Conservation (phyloP, 2,888 invertebrate genomes). For the Sinohyriopsis cumingii region DNA sequence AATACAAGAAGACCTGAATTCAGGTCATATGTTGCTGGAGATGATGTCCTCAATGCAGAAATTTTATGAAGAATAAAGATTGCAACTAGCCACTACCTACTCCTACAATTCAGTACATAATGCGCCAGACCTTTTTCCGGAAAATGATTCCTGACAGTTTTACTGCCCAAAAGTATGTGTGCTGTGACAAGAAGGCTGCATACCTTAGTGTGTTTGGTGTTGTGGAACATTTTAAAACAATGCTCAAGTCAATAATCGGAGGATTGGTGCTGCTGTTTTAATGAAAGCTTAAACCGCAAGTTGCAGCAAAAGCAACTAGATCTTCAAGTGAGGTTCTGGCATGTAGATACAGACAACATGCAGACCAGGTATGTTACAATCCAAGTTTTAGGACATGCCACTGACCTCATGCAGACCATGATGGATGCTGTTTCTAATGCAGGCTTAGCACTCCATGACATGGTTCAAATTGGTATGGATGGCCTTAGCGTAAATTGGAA, state of each 20-base stretch:
- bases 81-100: no score
- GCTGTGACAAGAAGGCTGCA: slow-evolving; percentile 25
- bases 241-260: neutral
- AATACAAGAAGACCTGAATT: no score
- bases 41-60: no score
- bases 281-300: slow-evolving; percentile 32
- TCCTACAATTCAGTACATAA: no score
- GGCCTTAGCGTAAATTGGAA: slow-evolving; percentile 28
- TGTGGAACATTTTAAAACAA: slow-evolving; percentile 14
- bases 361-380: slow-evolving; percentile 25
- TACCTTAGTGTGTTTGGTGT: slow-evolving; percentile 23
- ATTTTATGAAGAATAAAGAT: no score
- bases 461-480: slow-evolving; percentile 16
- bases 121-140: neutral
- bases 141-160: slow-evolving; percentile 26
- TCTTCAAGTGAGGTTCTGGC: slow-evolving; percentile 30
- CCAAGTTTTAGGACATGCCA: slow-evolving; percentile 28
- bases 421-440: neutral
- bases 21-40: no score
- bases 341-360: slow-evolving; percentile 16
- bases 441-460: no score
- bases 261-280: slow-evolving; percentile 27
- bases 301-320: slow-evolving; percentile 41
- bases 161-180: slow-evolving; percentile 18
- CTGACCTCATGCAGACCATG: slow-evolving; percentile 7